Base-by-base conservation (phyloP, 2,113 vertebrate genomes). In the Leptobrachium leishanense region DNA sequence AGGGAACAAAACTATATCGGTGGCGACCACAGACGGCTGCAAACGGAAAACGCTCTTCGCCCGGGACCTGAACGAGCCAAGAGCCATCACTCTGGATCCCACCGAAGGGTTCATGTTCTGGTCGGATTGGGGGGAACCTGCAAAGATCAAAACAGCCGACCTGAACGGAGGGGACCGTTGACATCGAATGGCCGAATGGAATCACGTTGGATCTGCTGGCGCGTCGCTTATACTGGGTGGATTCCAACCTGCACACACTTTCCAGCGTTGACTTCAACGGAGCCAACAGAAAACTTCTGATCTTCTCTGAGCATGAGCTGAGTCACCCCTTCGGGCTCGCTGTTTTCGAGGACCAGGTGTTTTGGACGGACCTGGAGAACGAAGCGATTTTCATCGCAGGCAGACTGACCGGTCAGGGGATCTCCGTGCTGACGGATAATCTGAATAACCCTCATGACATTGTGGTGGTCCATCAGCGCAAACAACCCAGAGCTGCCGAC, bases 181-280 rank as follows among this genome's bases (percentile, higher is more conserved):
- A 95, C 78, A 98, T 99, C 0, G 97, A 99, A 83, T 99, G 98
- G 97, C 98, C 98, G 77, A 99, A 99, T 1, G 98, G 98, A 81
- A 99, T 99, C 85, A 94, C 96, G 0, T 91, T 99, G 2, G 98
- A 99, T 90, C 87, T 99, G 88, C 91, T 96, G 86, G 97, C 91
- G 88, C 93, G 95, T 81, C 95, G 96, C 84, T 89, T 99, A 10
- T 99, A 99, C 86, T 99, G 98, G 98, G 96, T 99, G 59, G 98
- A 99, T 89, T 98, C 98, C 82, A 99, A 99, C 88, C 88, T 98
- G 83, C 97, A 99, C 87, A 90, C 95, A 31, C 94, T 99, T 74
- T 98, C 97, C 85, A 98, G 96, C 75, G 93, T 98, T 82, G 96
- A 98, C 89, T 92, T 98, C 85, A 98, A 87, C 0, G 97, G 96